Conservation (phyloP, 2,888 invertebrate species). For the Rutpela maculata region DNA sequence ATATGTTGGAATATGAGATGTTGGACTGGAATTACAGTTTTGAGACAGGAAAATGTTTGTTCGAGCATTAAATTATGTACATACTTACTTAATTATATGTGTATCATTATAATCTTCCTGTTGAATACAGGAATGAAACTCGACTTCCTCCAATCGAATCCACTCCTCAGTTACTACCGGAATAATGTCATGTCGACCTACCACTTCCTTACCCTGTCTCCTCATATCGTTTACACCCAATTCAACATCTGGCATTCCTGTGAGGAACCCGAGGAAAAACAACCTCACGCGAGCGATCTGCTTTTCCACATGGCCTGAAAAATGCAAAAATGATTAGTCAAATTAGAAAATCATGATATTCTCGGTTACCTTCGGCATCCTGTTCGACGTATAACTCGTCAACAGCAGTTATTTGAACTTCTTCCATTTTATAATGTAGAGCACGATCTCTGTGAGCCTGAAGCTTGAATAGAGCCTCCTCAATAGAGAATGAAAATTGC, state of each 20-base stretch:
- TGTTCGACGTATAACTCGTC: constrained; percentile 95
- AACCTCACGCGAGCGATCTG: constrained; percentile 96
- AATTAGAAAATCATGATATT: not conserved
- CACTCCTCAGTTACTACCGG: constrained; percentile 99
- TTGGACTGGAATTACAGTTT: too few species aligned
- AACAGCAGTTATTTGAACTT: constrained; percentile 95
- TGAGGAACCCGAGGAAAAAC: constrained; percentile 96
- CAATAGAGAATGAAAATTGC: constrained; percentile 92
- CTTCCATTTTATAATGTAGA: constrained; percentile 95
- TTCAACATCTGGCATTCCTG: constrained; percentile 97
- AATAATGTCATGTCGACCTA: constrained; percentile 98
- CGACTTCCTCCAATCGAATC: constrained; percentile 95
- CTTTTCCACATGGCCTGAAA: constrained; percentile 80
- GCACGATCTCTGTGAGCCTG: constrained; percentile 91
- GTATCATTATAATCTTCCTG: constrained; percentile 91
- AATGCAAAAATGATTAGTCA: constrained; percentile 12
- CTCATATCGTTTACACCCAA: constrained; percentile 97
- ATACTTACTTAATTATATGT: constrained; percentile 86
- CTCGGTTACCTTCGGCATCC: constrained; percentile 82
- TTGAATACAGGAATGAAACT: constrained; percentile 96
- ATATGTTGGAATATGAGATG: too few species aligned
- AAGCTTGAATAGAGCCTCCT: constrained; percentile 93
- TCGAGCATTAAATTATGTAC: not conserved
- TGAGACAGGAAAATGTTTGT: too few species aligned
- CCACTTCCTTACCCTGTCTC: constrained; percentile 99